phyloP scores from a whole-genome alignment of 2,888 invertebrate genomes.

The Diarsia dahlii region DNA sequence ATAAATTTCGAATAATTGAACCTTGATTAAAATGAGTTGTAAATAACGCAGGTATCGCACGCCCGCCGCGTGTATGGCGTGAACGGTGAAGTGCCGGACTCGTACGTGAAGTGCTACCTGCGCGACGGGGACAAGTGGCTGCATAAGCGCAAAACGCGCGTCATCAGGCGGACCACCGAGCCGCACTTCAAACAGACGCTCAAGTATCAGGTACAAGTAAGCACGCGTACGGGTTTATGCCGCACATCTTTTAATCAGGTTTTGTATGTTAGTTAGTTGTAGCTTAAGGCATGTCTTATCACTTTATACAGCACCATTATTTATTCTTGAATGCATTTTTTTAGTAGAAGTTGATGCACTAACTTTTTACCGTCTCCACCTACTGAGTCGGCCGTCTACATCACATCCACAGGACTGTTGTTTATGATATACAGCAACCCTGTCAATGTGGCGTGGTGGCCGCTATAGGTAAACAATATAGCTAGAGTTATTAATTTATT shows the following conservation, averaged over 20 bases:
- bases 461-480: not conserved
- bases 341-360: conserved; percentile 6
- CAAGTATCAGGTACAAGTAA: conserved; percentile 92
- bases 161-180: conserved; percentile 95
- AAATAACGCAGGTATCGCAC: conserved; percentile 81
- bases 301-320: conserved; percentile 4
- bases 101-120: conserved; percentile 98
- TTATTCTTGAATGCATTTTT: conserved; percentile 5
- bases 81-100: conserved; percentile 95
- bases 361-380: not conserved
- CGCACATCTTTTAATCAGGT: conserved; percentile 39
- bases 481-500: not conserved
- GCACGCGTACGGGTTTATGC: conserved; percentile 56
- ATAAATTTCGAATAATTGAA: not conserved
- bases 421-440: not conserved
- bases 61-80: conserved; percentile 89
- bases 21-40: not conserved
- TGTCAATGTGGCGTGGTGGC: not conserved
- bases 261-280: conserved; percentile 26
- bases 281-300: conserved; percentile 20
- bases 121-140: conserved; percentile 97
- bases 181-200: conserved; percentile 97
- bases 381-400: not conserved
- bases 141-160: conserved; percentile 97
- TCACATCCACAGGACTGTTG: not conserved